Evolutionary conservation across 2,888 invertebrate genomes (phyloP).

Genomic region (Dryobotodes eremita): DNA sequence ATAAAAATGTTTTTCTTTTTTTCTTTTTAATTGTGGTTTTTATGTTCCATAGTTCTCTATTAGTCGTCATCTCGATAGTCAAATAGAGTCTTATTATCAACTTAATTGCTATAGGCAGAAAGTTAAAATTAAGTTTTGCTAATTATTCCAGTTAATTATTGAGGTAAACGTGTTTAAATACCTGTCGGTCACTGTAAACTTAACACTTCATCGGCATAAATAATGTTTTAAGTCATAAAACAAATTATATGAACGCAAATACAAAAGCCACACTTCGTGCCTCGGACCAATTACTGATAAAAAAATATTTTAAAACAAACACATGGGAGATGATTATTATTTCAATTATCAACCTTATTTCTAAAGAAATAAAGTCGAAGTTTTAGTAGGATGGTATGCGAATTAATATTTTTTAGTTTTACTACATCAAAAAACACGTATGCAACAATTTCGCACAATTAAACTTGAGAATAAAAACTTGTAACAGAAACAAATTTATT

Average conservation of each 20-base stretch:
- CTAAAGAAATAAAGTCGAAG: background rate
- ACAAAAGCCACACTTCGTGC: conserved; percentile 63
- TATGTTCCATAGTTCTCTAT: no score
- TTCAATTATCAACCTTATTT: conserved; percentile 27
- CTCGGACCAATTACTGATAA: conserved; percentile 70
- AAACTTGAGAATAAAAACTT: conserved; percentile 84
- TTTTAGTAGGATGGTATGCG: background rate
- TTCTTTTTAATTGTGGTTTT: no score
- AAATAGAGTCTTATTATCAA: background rate
- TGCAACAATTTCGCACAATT: conserved; percentile 88
- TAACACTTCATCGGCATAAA: conserved; percentile 52
- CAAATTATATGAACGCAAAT: conserved; percentile 58
- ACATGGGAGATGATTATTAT: background rate
- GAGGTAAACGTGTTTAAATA: conserved; percentile 22
- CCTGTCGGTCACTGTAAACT: conserved; percentile 21
- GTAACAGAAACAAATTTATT: conserved; percentile 68
- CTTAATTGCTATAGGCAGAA: background rate
- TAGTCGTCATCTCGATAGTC: no score
- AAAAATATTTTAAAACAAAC: conserved; percentile 50
- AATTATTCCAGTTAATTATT: conserved; percentile 27
- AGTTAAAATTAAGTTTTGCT: background rate
- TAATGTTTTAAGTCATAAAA: conserved; percentile 61
- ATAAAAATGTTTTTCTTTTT: no score
- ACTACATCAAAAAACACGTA: conserved; percentile 79
- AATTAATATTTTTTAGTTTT: conserved; percentile 58